Base-by-base conservation (phyloP, 1,140 invertebrate species). In the Palaemon carinicauda region DNA sequence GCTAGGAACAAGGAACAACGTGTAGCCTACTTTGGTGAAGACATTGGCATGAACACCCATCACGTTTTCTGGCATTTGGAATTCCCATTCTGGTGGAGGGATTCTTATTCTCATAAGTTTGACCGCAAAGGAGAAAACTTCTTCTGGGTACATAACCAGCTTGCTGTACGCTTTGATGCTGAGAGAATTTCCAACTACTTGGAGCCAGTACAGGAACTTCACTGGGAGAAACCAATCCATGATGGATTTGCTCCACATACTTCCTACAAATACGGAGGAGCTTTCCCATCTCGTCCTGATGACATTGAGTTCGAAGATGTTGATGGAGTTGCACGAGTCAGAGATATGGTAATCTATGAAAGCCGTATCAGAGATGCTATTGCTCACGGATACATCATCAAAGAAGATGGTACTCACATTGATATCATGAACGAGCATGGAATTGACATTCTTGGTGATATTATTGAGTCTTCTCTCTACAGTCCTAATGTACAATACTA, bases 31-130 rank as follows among this genome's bases (percentile, higher is more conserved):
- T 95, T 94, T 90, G 93, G 93, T 29, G 94, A 95, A 91, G 94
- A 95, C 89, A 92, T 95, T 88, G 94, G 93, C 83, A 91, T 96
- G 19, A 95, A 95, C 89, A 90, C 93, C 1, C 94, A 94, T 89
- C 95, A 97, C 90, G 93, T 92, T 90, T 92, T 85, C 41, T 92
- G 92, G 90, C 92, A 93, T 88, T 78, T 92, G 31, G 91, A 93
- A 51, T 92, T 91, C 75, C 93, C 93, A 92, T 91, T 91, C 81
- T 94, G 93, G 92, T 89, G 92, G 51, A 90, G 91, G 19, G 41
- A 73, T 31, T 90, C 91, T 41, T 89, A 91, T 3, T 90, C 92
- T 75, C 91, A 90, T 60, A 53, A 88, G 27, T 24, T 31, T 69
- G 83, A 33, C 50, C 88, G 10, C 86, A 89, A 80, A 89, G 92